phyloP scores from a whole-genome alignment of 2,113 vertebrate species.

The Tetrax tetrax region DNA sequence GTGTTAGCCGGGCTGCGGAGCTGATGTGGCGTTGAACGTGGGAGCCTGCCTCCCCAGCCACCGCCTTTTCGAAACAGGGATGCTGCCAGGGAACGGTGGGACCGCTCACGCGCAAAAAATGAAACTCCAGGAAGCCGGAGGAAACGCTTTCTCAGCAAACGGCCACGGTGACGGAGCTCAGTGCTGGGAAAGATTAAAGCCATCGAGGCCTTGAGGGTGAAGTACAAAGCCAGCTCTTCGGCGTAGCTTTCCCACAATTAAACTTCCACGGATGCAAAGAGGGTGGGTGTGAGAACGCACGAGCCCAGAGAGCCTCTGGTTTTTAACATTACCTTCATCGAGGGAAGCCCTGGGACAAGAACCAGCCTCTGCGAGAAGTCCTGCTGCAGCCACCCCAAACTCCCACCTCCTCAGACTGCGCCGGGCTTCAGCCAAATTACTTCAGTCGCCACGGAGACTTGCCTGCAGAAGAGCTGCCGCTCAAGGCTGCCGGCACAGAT shows the following conservation, averaged over 20 bases:
- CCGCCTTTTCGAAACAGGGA: accelerated
- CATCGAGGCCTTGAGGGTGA: conserved; percentile 35
- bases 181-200: conserved; percentile 35
- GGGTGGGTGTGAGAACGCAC: background rate
- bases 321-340: background rate
- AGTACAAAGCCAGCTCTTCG: conserved; percentile 19
- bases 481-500: accelerated
- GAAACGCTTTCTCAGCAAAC: conserved; percentile 32
- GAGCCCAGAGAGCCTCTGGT: background rate
- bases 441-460: accelerated
- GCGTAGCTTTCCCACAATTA: conserved; percentile 24
- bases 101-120: background rate
- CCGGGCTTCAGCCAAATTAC: background rate
- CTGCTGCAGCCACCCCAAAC: background rate
- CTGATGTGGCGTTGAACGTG: background rate
- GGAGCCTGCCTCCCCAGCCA: background rate
- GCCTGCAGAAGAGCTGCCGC: background rate
- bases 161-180: background rate
- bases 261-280: background rate
- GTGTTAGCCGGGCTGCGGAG: accelerated
- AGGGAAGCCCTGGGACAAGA: background rate
- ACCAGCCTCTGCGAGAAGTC: background rate
- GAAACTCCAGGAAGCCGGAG: background rate
- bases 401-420: background rate
- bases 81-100: background rate